Conservation (phyloP, 2,797 vertebrate genomes). For the Coluber constrictor region DNA sequence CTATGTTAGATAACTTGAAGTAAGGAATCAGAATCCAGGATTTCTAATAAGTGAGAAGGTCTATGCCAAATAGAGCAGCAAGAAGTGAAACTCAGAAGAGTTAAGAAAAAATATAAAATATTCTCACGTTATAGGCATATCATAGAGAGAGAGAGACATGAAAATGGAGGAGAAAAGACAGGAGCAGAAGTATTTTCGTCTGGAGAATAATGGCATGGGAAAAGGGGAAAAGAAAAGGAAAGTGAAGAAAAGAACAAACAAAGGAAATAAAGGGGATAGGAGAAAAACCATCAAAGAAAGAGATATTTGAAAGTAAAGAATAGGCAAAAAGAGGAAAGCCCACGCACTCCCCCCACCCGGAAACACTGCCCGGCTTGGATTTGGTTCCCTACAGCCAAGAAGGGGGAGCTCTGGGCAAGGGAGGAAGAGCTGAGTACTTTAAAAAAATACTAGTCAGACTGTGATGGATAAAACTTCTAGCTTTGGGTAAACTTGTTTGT, state of each 20-base stretch:
- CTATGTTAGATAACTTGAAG: neutral
- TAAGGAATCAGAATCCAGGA: neutral
- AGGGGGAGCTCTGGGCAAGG: neutral
- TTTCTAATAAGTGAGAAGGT: neutral
- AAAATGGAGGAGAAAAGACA: neutral
- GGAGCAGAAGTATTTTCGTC: neutral
- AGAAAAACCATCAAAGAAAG: neutral
- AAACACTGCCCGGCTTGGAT: neutral
- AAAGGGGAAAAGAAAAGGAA: neutral
- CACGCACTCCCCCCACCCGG: accelerated
- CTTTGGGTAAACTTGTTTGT: neutral
- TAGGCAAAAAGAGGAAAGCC: neutral
- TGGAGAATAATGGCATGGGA: neutral
- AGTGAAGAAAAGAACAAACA: neutral
- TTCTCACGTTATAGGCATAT: neutral
- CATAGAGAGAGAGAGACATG: neutral
- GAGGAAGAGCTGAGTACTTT: neutral
- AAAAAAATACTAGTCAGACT: neutral
- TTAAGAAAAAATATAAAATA: neutral
- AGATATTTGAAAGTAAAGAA: neutral
- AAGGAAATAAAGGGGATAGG: neutral
- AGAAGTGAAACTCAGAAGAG: neutral
- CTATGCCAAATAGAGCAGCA: neutral
- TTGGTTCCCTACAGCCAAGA: neutral
- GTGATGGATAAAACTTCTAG: neutral